Conservation (phyloP, 2,797 vertebrate genomes). For the Chaetodon trifasciatus region DNA sequence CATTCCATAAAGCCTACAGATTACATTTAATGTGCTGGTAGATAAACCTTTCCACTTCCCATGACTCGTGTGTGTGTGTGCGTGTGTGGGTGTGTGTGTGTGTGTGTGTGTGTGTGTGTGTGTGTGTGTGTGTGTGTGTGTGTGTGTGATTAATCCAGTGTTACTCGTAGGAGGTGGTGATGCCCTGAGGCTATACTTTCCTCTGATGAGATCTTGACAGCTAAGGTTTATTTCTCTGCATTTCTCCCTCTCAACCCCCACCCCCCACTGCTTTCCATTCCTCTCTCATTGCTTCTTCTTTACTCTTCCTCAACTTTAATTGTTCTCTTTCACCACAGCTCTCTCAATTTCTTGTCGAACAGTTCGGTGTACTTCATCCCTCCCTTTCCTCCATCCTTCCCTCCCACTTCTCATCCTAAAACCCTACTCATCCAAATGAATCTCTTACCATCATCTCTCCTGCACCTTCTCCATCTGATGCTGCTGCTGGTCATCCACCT, state of each 20-base stretch:
- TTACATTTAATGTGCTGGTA: constrained; percentile 53
- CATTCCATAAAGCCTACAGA: constrained; percentile 51
- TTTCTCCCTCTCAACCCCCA: constrained; percentile 38
- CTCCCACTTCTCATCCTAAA: constrained; percentile 13
- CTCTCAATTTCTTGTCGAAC: constrained; percentile 41
- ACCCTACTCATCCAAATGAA: constrained; percentile 31
- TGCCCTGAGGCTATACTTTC: constrained; percentile 72
- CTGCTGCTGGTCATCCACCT: constrained; percentile 39
- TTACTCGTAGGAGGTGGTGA: constrained; percentile 72
- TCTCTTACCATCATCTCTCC: constrained; percentile 18
- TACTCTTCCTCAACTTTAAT: constrained; percentile 48
- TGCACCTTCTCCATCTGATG: constrained; percentile 26
- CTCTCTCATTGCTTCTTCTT: constrained; percentile 31
- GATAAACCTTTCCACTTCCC: constrained; percentile 55
- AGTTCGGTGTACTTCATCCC: constrained; percentile 31
- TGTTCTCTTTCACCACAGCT: constrained; percentile 36
- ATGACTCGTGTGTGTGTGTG: constrained; percentile 5
- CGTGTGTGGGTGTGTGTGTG: constrained; percentile 3
- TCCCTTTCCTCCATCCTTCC: background rate
- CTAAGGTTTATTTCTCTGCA: constrained; percentile 69
- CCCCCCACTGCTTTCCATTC: constrained; percentile 29
- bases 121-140: constrained; percentile 12
- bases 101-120: background rate
- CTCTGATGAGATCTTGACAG: constrained; percentile 81
- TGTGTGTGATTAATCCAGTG: constrained; percentile 68